Conservation (phyloP, 2,888 invertebrate species). For the Tryphoninae sp. region DNA sequence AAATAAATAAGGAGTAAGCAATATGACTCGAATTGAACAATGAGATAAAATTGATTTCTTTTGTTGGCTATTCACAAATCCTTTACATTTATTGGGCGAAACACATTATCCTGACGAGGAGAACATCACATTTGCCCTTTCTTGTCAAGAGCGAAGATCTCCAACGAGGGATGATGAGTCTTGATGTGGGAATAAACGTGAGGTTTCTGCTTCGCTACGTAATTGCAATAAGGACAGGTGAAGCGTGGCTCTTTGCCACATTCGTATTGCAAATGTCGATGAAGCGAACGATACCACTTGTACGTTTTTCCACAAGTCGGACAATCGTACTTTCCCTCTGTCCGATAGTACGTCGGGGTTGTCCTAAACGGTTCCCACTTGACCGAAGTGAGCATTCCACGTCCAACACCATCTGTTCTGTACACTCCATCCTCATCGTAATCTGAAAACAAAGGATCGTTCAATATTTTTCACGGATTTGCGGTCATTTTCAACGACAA, state of each 20-base stretch:
- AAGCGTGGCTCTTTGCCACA: constrained; percentile 79
- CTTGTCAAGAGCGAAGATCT: constrained; percentile 74
- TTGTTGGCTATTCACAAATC: constrained; percentile 7
- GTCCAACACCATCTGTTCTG: constrained; percentile 15
- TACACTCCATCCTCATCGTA: constrained; percentile 17
- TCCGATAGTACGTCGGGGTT: constrained; percentile 25
- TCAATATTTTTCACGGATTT: neutral
- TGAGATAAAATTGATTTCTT: constrained; percentile 9
- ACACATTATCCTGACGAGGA: constrained; percentile 2
- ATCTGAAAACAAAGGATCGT: constrained; percentile 43
- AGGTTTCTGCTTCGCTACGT: constrained; percentile 66
- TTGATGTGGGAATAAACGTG: constrained; percentile 66
- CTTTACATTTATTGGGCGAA: constrained; percentile 18
- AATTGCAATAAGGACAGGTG: constrained; percentile 69
- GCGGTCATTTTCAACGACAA: neutral
- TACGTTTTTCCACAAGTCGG: constrained; percentile 54
- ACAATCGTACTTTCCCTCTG: constrained; percentile 51
- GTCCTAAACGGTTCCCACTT: constrained; percentile 33
- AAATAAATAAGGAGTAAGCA: neutral
- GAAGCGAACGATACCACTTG: constrained; percentile 55
- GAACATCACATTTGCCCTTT: constrained; percentile 51
- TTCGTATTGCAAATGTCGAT: constrained; percentile 74
- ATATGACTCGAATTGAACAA: neutral
- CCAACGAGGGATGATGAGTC: constrained; percentile 71
- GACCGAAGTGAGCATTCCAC: neutral